Evolutionary conservation across 1,140 invertebrate genomes (phyloP).

Genomic region (Musca vetustissima): DNA sequence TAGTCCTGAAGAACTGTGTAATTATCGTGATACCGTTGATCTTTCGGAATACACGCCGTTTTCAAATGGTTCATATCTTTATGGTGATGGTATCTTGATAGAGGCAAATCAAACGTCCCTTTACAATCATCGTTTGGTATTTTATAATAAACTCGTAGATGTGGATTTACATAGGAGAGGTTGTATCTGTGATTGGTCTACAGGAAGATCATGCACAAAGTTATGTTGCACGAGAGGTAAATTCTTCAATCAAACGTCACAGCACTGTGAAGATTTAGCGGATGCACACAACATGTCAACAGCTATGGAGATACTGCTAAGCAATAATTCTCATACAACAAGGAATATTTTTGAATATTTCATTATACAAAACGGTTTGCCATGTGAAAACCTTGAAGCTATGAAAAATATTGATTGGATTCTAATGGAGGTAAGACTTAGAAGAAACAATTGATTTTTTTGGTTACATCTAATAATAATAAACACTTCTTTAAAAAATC

Average conservation of each 20-base stretch:
- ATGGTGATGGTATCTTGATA: background rate
- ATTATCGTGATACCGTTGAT: too few species aligned
- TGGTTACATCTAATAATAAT: too few species aligned
- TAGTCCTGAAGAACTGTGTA: too few species aligned
- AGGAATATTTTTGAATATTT: background rate
- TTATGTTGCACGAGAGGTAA: background rate
- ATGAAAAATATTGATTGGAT: background rate
- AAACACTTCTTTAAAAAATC: too few species aligned
- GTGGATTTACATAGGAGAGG: background rate
- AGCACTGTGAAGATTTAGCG: background rate
- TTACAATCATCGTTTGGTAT: background rate
- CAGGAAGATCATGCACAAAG: background rate
- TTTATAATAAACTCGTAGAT: background rate
- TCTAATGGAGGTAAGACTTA: background rate
- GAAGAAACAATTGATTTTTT: too few species aligned
- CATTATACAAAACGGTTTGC: background rate
- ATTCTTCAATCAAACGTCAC: background rate
- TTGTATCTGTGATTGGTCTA: background rate
- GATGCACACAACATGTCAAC: background rate
- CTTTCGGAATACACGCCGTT: too few species aligned
- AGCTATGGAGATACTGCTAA: background rate
- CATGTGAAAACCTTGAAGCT: background rate
- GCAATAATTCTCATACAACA: background rate
- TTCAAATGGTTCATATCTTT: too few species aligned
- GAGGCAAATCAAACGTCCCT: background rate